These are phyloP conservation scores for Lasius platythorax DNA, from an alignment of 2,888 invertebrate genomes.

Conservation along the genomic window DNA sequence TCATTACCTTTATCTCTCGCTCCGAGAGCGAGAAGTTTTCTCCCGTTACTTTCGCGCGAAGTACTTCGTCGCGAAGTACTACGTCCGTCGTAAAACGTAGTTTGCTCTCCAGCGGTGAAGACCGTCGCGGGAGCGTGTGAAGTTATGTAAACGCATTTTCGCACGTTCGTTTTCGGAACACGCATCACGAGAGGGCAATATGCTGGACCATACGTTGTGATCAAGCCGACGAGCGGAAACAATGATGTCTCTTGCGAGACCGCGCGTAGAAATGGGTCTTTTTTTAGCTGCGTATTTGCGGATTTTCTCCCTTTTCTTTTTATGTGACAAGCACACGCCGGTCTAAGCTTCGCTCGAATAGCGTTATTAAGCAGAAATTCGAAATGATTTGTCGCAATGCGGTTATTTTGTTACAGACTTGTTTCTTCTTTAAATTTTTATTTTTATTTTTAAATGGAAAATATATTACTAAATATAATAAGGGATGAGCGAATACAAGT, in stretches of 20 bases:
- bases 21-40: constrained; percentile 19
- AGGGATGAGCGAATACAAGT: not conserved
- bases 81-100: constrained; percentile 16
- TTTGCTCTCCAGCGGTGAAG: not conserved
- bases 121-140: not conserved
- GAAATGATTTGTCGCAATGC: not conserved
- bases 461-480: not conserved
- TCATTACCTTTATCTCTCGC: constrained; percentile 39
- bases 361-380: not conserved
- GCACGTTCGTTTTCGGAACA: constrained; percentile 15
- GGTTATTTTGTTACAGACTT: not conserved
- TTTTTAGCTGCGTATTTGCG: not conserved
- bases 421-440: not conserved
- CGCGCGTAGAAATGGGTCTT: not conserved
- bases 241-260: not conserved
- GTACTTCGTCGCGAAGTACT: not conserved
- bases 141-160: constrained; percentile 24
- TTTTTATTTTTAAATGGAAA: not conserved
- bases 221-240: constrained; percentile 16
- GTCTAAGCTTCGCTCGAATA: not conserved
- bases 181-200: not conserved
- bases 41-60: constrained; percentile 26
- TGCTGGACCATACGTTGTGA: constrained; percentile 15
- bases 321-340: not conserved
- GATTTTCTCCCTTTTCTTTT: not conserved